phyloP scores from a whole-genome alignment of 1,140 invertebrate species.

The Temnothorax nylanderi region DNA sequence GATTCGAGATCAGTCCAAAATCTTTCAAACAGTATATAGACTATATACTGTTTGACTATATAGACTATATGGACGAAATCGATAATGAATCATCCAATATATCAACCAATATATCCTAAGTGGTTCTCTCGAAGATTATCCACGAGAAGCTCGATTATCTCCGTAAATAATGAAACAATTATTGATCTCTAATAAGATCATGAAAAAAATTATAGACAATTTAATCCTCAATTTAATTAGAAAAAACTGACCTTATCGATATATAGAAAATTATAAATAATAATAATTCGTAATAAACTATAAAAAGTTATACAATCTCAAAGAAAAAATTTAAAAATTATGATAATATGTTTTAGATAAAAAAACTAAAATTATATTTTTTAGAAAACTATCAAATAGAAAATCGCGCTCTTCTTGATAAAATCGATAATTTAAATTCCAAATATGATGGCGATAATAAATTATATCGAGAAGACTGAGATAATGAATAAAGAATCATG shows the following conservation, averaged over 20 bases:
- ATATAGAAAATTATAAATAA: not conserved
- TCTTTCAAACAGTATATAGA: not conserved
- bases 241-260: not conserved
- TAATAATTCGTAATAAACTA: slow-evolving; percentile 10
- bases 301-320: not conserved
- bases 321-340: not conserved
- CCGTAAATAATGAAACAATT: not conserved
- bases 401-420: not conserved
- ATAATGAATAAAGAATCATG: not conserved
- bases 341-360: not conserved
- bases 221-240: not conserved
- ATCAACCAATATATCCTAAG: not conserved
- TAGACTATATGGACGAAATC: not conserved
- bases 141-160: not conserved
- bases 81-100: not conserved
- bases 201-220: not conserved
- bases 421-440: not conserved
- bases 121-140: not conserved
- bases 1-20: slow-evolving; percentile 29
- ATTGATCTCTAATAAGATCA: not conserved
- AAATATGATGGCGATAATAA: not conserved
- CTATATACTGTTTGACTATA: no score
- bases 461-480: not conserved
- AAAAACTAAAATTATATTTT: not conserved
- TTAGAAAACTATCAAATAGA: not conserved